phyloP scores from a whole-genome alignment of 2,888 invertebrate genomes.

The Campoletis raptor region DNA sequence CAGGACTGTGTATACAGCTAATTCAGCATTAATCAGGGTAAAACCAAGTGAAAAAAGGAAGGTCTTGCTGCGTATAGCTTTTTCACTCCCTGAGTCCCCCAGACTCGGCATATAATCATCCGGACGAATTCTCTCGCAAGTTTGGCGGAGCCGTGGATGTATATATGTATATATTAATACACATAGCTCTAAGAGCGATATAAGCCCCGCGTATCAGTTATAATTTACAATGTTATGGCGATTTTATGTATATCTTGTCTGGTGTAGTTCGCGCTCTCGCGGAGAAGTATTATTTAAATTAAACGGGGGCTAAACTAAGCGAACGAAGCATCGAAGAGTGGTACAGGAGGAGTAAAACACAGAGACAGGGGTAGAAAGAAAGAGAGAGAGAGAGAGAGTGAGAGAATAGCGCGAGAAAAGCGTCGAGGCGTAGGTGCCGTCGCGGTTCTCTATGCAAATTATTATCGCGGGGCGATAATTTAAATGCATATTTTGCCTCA shows the following conservation, averaged over 20 bases:
- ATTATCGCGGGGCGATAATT: conserved; percentile 85
- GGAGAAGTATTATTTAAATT: conserved; percentile 85
- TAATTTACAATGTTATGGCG: conserved; percentile 85
- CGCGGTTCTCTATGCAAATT: conserved; percentile 84
- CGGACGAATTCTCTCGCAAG: conserved; percentile 64
- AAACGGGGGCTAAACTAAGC: conserved; percentile 85
- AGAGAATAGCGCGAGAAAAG: conserved; percentile 45
- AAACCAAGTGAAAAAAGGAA: conserved; percentile 55
- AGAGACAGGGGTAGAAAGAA: conserved; percentile 68
- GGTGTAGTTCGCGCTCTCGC: conserved; percentile 75
- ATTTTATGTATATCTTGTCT: conserved; percentile 85
- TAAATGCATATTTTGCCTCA: conserved; percentile 85
- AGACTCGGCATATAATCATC: conserved; percentile 73
- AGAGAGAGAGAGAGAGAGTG: conserved; percentile 37
- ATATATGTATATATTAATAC: conserved; percentile 22
- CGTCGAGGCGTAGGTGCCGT: conserved; percentile 73
- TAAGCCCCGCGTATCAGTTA: conserved; percentile 84
- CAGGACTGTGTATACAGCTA: conserved; percentile 45
- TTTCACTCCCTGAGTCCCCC: conserved; percentile 58
- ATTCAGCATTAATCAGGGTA: conserved; percentile 57
- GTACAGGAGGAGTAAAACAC: conserved; percentile 61
- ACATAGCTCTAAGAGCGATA: conserved; percentile 73
- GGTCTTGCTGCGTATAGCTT: conserved; percentile 49
- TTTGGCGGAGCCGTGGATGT: conserved; percentile 53
- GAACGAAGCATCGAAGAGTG: conserved; percentile 78